phyloP scores from a whole-genome alignment of 2,797 vertebrate species.

The Cichlasoma orientale region DNA sequence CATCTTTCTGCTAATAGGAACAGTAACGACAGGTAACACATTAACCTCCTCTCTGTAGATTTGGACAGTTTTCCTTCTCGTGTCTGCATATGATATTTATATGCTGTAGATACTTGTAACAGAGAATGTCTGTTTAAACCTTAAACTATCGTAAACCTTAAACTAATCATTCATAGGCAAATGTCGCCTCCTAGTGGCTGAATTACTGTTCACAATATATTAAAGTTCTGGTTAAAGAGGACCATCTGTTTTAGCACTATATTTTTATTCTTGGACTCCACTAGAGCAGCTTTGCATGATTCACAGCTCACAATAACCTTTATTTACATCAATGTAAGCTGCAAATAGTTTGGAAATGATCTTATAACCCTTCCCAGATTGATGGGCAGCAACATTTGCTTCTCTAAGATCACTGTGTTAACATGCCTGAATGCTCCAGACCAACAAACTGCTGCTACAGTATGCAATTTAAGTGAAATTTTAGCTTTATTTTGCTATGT shows the following conservation, averaged over 20 bases:
- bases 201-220: neutral
- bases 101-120: neutral
- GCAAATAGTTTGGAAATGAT: too few relatives aligned
- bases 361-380: too few relatives aligned
- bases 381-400: too few relatives aligned
- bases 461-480: neutral
- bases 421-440: too few relatives aligned
- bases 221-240: neutral
- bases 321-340: neutral
- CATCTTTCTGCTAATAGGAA: conserved; percentile 86
- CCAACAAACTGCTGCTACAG: too few relatives aligned
- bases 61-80: neutral
- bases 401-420: too few relatives aligned
- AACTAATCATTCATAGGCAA: neutral
- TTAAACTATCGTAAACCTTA: neutral
- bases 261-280: neutral
- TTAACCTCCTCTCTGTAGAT: conserved; percentile 2
- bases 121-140: neutral
- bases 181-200: conserved; percentile 60
- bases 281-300: neutral
- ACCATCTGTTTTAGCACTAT: fast-evolving
- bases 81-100: neutral
- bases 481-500: neutral
- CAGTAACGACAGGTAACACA: conserved; percentile 84
- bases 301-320: neutral